A percentile compares a stretch with the other conserved stretches of the same genome.
phyloP scores from a whole-genome alignment of 2,888 invertebrate species.

The Isoperla grammatica region DNA sequence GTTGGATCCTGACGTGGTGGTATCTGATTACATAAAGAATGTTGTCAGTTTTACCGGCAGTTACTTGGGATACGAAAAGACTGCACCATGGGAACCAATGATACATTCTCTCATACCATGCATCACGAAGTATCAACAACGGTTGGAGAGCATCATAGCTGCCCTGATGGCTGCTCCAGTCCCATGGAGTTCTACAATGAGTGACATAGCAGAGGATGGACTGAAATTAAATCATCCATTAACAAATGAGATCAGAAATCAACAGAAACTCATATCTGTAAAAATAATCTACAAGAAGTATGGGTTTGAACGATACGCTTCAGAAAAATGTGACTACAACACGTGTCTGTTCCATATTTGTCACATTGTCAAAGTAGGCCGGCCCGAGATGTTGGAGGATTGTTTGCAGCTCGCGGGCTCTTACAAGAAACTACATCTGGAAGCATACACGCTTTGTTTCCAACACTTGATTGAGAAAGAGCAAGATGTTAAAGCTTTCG shows the following conservation, averaged over 20 bases:
- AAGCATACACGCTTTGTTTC: slow-evolving; percentile 38
- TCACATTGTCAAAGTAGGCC: slow-evolving; percentile 26
- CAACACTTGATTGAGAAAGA: slow-evolving; percentile 39
- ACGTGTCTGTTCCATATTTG: slow-evolving; percentile 22
- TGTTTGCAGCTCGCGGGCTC: slow-evolving; percentile 26
- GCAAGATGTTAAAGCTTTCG: slow-evolving; percentile 35
- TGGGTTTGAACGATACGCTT: slow-evolving; percentile 41
- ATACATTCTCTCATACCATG: slow-evolving; percentile 37
- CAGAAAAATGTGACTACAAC: slow-evolving; percentile 38
- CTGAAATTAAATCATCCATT: slow-evolving; percentile 40
- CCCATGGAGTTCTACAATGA: slow-evolving; percentile 43
- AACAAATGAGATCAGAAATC: slow-evolving; percentile 40
- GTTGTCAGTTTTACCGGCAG: slow-evolving; percentile 37
- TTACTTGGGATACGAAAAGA: slow-evolving; percentile 40
- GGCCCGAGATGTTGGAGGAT: slow-evolving; percentile 32
- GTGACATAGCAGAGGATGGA: slow-evolving; percentile 38
- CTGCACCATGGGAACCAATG: slow-evolving; percentile 42
- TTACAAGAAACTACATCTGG: slow-evolving; percentile 32
- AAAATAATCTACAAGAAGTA: slow-evolving; percentile 46
- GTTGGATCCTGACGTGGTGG: slow-evolving; percentile 43
- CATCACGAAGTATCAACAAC: slow-evolving; percentile 35
- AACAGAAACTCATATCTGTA: slow-evolving; percentile 42
- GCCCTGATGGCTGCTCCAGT: slow-evolving; percentile 41
- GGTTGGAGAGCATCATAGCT: slow-evolving; percentile 39
- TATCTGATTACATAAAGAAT: slow-evolving; percentile 43